These are phyloP conservation scores for Hydra vulgaris DNA, from an alignment of 30 jellyfish, hydroid and myxozoan species.

Conservation along the genomic window DNA sequence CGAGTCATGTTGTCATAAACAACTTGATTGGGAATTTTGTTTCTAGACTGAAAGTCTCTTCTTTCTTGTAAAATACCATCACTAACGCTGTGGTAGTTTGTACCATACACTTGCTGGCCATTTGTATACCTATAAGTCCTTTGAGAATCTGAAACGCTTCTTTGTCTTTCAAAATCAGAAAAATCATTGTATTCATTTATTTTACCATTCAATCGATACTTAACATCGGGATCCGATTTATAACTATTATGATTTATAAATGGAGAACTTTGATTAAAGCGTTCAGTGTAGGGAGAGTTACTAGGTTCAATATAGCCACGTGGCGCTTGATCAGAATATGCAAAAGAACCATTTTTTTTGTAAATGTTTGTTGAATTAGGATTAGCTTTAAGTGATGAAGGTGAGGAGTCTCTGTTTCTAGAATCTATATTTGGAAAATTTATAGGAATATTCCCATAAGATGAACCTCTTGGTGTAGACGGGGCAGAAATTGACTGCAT, in stretches of 20 bases:
- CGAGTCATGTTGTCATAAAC: background rate
- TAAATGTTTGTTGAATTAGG: background rate
- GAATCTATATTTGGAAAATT: background rate
- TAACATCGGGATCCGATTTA: background rate
- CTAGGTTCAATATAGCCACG: background rate
- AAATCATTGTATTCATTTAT: background rate
- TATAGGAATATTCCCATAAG: constrained; percentile 3
- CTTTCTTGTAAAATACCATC: background rate
- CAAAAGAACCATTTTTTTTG: background rate
- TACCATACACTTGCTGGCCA: background rate
- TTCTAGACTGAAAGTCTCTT: background rate
- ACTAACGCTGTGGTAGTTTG: background rate
- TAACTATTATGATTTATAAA: background rate
- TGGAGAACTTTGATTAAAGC: background rate
- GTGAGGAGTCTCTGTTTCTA: background rate
- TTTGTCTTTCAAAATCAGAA: background rate
- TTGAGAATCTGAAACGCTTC: background rate
- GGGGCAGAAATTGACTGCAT: constrained; percentile 24
- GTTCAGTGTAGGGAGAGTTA: background rate
- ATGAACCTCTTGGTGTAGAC: constrained; percentile 38
- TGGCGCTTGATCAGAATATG: background rate
- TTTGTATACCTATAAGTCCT: background rate
- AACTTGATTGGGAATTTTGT: background rate
- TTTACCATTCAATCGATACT: background rate
- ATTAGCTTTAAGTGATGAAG: background rate